Percentiles rank a stretch among this genome's conserved stretches.
These are phyloP conservation scores for Scaptomyza cyrtandrae DNA, from an alignment of 2,888 invertebrate genomes.

Conservation along the genomic window DNA sequence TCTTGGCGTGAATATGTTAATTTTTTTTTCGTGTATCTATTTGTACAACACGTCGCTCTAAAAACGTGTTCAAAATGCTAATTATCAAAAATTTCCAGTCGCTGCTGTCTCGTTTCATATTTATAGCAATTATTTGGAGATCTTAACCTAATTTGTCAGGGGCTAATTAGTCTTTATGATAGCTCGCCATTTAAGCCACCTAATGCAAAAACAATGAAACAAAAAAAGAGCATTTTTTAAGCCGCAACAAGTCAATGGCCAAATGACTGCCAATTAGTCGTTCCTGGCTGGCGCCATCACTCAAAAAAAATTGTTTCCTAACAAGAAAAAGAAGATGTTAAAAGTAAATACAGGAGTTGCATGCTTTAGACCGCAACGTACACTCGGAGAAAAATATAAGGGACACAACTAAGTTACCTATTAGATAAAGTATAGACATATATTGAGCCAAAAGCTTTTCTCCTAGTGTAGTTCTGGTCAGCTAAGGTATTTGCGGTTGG, in stretches of 20 bases:
- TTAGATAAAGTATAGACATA: background rate
- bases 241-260: constrained; percentile 26
- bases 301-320: constrained; percentile 13
- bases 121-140: constrained; percentile 68
- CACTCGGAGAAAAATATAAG: background rate
- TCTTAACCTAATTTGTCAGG: constrained; percentile 66
- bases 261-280: constrained; percentile 11
- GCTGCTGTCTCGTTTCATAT: constrained; percentile 53
- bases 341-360: constrained; percentile 8
- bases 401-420: background rate
- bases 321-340: constrained; percentile 4
- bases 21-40: constrained; percentile 47
- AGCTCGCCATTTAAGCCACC: constrained; percentile 20
- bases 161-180: constrained; percentile 9
- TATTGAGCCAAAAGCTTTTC: background rate
- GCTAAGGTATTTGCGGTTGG: constrained; percentile 50
- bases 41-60: constrained; percentile 48
- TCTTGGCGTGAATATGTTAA: constrained; percentile 76
- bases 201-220: constrained; percentile 1
- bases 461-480: constrained; percentile 17
- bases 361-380: constrained; percentile 14
- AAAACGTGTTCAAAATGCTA: constrained; percentile 77
- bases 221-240: constrained; percentile 10
- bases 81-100: constrained; percentile 59
- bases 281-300: constrained; percentile 34